A percentile compares a stretch with the other conserved stretches of the same genome.
Conservation (phyloP, 2,797 vertebrate species). For the Allobates femoralis region DNA sequence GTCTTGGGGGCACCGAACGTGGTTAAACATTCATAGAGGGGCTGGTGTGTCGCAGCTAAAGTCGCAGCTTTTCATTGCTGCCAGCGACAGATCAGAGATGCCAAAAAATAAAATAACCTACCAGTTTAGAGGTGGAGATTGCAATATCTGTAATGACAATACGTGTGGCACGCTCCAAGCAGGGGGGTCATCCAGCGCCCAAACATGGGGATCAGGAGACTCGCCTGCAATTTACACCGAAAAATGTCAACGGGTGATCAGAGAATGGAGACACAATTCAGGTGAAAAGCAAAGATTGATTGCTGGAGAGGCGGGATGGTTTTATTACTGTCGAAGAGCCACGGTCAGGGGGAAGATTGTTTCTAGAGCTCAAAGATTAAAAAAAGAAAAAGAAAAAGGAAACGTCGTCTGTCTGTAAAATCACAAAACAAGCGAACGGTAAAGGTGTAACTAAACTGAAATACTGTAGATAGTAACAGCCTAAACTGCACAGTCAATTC, state of each 20-base stretch:
- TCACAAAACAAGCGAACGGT: too few relatives aligned
- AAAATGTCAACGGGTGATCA: slow-evolving; percentile 9
- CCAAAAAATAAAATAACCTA: background rate
- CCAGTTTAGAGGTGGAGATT: background rate
- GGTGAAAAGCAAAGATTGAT: slow-evolving; percentile 40
- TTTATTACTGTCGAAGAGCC: background rate
- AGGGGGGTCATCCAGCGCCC: background rate
- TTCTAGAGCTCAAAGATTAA: too few relatives aligned
- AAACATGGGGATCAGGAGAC: background rate
- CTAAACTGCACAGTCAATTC: too few relatives aligned
- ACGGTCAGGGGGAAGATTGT: slow-evolving; percentile 2
- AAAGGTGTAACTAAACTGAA: too few relatives aligned
- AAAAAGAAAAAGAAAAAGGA: too few relatives aligned
- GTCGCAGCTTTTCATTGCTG: background rate
- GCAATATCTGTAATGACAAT: slow-evolving; percentile 4
- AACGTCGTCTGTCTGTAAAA: too few relatives aligned
- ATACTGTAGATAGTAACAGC: too few relatives aligned
- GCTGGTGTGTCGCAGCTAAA: background rate
- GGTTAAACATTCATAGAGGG: slow-evolving; percentile 45
- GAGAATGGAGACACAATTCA: background rate
- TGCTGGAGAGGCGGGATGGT: background rate
- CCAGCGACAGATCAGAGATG: slow-evolving; percentile 5
- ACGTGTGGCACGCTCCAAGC: background rate
- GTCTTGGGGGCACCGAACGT: slow-evolving; percentile 55
- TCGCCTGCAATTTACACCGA: slow-evolving; percentile 21